Percentiles rank a stretch among this genome's conserved stretches.
Evolutionary conservation across 2,888 invertebrate genomes (phyloP).

Genomic region (Lasioglossum vierecki): DNA sequence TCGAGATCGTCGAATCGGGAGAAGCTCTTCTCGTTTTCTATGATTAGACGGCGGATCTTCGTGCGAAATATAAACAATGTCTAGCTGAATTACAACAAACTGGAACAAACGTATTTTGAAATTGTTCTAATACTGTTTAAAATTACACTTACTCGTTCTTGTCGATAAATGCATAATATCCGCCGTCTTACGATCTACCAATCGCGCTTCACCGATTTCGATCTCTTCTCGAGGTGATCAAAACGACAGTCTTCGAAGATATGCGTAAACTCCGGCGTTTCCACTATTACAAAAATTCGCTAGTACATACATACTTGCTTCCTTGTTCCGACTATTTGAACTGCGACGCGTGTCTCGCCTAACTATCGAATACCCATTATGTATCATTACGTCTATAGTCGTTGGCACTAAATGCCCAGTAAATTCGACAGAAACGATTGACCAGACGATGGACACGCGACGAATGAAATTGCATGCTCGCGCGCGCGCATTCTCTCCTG

Average conservation of each 20-base stretch:
- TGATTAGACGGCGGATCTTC: too few species aligned
- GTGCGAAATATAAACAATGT: too few species aligned
- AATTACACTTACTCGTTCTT: too few species aligned
- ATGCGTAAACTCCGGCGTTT: conserved; percentile 36
- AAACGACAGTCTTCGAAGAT: conserved; percentile 42
- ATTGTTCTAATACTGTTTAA: too few species aligned
- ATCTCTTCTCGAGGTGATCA: conserved; percentile 5
- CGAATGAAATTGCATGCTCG: conserved; percentile 32
- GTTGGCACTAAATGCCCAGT: conserved; percentile 51
- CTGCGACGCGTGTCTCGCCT: background rate
- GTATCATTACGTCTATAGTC: conserved; percentile 28
- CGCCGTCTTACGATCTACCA: too few species aligned
- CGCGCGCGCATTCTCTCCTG: conserved; percentile 11
- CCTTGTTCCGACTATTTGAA: background rate
- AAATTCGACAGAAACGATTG: conserved; percentile 42
- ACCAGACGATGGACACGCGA: conserved; percentile 37
- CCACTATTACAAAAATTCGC: conserved; percentile 18
- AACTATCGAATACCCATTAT: conserved; percentile 28
- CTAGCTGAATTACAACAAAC: too few species aligned
- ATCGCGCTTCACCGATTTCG: background rate
- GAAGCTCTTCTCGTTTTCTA: too few species aligned
- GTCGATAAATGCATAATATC: too few species aligned
- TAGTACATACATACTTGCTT: background rate
- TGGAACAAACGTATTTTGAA: too few species aligned
- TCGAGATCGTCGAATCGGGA: background rate